Conservation (phyloP, 2,797 vertebrate species). For the Acipenser oxyrinchus region DNA sequence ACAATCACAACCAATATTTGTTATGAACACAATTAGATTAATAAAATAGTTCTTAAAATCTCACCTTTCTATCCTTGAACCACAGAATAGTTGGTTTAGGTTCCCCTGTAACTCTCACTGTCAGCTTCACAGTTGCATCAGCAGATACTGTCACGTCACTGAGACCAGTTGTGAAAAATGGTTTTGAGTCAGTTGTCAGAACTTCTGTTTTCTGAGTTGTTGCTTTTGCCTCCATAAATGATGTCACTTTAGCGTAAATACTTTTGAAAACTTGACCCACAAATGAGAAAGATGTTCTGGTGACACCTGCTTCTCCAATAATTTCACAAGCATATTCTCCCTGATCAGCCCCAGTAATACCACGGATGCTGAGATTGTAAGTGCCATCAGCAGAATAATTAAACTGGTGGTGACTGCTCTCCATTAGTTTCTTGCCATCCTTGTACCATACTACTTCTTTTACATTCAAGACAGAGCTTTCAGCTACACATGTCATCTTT, state of each 20-base stretch:
- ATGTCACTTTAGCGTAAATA: conserved; percentile 67
- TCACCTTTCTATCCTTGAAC: conserved; percentile 66
- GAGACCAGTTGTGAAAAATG: conserved; percentile 48
- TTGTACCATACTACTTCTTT: conserved; percentile 83
- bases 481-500: conserved; percentile 77
- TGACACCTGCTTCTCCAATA: conserved; percentile 74
- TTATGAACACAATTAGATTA: too few relatives aligned
- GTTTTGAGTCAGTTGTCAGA: conserved; percentile 33
- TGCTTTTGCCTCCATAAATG: conserved; percentile 61
- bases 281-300: conserved; percentile 85
- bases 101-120: conserved; percentile 51
- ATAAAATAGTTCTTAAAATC: too few relatives aligned
- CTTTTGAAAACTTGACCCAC: conserved; percentile 81
- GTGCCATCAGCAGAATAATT: conserved; percentile 80
- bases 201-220: conserved; percentile 59
- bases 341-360: conserved; percentile 76
- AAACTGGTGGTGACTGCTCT: conserved; percentile 77
- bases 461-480: conserved; percentile 68
- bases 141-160: conserved; percentile 43
- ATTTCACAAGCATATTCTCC: conserved; percentile 93
- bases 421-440: conserved; percentile 78
- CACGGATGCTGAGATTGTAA: conserved; percentile 79
- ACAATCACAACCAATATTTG: too few relatives aligned
- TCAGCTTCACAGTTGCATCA: conserved; percentile 45
- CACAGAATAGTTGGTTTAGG: conserved; percentile 50